These are phyloP conservation scores for Phataginus tetradactyla DNA, from an alignment of 2,797 vertebrate species.

Conservation along the genomic window DNA sequence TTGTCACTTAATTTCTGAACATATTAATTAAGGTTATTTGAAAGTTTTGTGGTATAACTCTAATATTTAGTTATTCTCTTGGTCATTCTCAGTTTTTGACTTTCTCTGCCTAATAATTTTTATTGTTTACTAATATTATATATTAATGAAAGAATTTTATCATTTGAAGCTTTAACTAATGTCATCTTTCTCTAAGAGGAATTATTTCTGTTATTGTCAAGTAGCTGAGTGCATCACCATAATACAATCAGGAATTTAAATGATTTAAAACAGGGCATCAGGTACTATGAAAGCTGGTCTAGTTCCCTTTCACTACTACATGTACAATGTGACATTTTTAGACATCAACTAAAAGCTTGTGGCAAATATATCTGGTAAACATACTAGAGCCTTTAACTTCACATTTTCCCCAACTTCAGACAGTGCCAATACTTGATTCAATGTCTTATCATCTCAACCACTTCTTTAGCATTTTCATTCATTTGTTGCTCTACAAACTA, in stretches of 20 bases:
- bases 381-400: neutral
- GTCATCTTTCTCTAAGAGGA: neutral
- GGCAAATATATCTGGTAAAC: no score
- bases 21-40: neutral
- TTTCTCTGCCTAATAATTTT: neutral
- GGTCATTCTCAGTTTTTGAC: neutral
- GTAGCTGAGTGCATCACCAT: neutral
- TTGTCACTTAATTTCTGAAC: neutral
- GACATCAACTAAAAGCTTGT: neutral
- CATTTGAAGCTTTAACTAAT: neutral
- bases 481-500: neutral
- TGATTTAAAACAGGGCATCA: neutral
- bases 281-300: neutral
- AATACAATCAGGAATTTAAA: neutral
- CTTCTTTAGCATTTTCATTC: neutral
- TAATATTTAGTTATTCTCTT: neutral
- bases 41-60: neutral
- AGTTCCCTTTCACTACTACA: neutral
- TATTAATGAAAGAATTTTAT: neutral
- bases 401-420: neutral
- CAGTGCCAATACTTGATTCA: neutral
- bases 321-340: neutral
- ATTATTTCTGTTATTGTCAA: neutral
- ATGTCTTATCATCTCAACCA: neutral
- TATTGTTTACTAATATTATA: neutral